Evolutionary conservation across 2,888 invertebrate genomes (phyloP), one percentile per base, ranked within the genome.

Genomic region (Athalia cordata): DNA sequence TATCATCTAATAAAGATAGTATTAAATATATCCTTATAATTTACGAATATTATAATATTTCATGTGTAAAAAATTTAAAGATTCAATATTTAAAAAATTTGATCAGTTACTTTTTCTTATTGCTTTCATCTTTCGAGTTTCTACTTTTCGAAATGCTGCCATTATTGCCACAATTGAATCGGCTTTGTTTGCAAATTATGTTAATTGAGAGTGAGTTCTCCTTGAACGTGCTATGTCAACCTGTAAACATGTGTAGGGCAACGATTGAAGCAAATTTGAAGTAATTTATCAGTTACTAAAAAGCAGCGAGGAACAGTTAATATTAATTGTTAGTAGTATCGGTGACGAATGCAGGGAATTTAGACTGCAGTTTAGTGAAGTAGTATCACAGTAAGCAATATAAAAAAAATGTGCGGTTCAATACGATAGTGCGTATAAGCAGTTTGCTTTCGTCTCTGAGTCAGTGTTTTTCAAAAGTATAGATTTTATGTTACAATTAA

Each of bases 311-410:
- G 52, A 70, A 55, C 6, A 61, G 47, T 45, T 15, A 29, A 13
- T 9, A 11, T 43, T 8, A 8, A n/a, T 11, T 8, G 7, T 8
- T 59, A 59, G 59, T 15, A 47, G 47, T 11, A 49, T 75, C 62
- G 6, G 75, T 75, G 61, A 49, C 75, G 75, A 75, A 64, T 75
- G 75, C 64, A 15, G 75, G 74, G 75, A 75, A 62, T 75, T 75
- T 52, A 75, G 49, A 75, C 75, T 75, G 75, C 75, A 64, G 45
- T 64, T 52, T 50, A 29, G 9, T 75, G 29, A 45, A 75, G 29
- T 75, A 75, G 75, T 11, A 29, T 75, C 75, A 61, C 62, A 75
- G 47, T 49, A 75, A 75, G 75, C 75, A 75, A 75, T 75, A 75
- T 67, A 52, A 75, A 62, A 75, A 62, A 43, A 62, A 75, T 64